Evolutionary conservation across 1,140 invertebrate genomes (phyloP), one percentile per base, ranked within the genome.

Genomic region (Rhynchophorus ferrugineus): DNA sequence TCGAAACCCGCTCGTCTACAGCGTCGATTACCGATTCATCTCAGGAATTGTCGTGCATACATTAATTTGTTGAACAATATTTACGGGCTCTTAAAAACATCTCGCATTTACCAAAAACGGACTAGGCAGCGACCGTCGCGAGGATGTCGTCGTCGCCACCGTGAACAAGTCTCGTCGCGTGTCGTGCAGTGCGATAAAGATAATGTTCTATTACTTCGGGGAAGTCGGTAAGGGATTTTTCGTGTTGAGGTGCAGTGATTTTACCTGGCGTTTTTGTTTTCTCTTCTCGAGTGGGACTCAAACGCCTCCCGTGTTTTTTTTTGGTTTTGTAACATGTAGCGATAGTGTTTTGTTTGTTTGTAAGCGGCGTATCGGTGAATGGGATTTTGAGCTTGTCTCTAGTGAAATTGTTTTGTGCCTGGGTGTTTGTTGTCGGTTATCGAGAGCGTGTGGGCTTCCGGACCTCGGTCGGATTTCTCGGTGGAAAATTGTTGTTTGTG

Each of bases 221-320:
- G 44, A 53, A 48, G 50, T 57, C 11, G 56, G 42, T 53, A 57
- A 20, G 47, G 46, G 20, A n/a, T n/a, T n/a, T n/a, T n/a, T n/a
- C n/a, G n/a, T n/a, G n/a, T n/a, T n/a, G n/a, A n/a, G n/a, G n/a
- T n/a, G n/a, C n/a, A n/a, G n/a, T n/a, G n/a, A n/a, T n/a, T n/a
- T n/a, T n/a, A n/a, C n/a, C n/a, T n/a, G n/a, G n/a, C n/a, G n/a
- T n/a, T n/a, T n/a, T n/a, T n/a, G n/a, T n/a, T n/a, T n/a, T n/a
- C n/a, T n/a, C n/a, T n/a, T n/a, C n/a, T n/a, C n/a, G n/a, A n/a
- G n/a, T n/a, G n/a, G n/a, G n/a, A n/a, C n/a, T n/a, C n/a, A n/a
- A 13, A 44, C 43, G 29, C 43, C 38, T 41, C 8, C 17, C 20
- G n/a, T 8, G 11, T 38, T n/a, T 41, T 44, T 44, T 44, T 19